These are phyloP conservation scores for Caenorhabditis inopinata DNA, from an alignment of 1,140 invertebrate genomes.

Conservation along the genomic window DNA sequence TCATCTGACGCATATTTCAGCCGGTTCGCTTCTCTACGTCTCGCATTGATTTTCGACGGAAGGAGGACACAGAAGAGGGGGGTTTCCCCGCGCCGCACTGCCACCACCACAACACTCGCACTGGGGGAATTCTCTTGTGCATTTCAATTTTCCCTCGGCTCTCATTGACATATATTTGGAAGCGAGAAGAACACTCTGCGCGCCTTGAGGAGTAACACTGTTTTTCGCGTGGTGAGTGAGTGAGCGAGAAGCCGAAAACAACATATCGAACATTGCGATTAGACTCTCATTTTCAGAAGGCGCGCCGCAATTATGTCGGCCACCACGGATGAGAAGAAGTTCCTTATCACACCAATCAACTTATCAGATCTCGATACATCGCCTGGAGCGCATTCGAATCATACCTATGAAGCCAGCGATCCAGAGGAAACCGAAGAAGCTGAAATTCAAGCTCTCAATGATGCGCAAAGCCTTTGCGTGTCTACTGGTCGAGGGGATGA, in stretches of 20 bases:
- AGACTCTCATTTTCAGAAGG: background rate
- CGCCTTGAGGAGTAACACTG: background rate
- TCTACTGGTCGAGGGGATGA: constrained; percentile 4
- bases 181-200: background rate
- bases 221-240: background rate
- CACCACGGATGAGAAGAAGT: constrained; percentile 21
- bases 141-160: background rate
- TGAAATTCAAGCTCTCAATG: background rate
- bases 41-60: background rate
- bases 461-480: constrained; percentile 5
- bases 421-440: constrained; percentile 1
- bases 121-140: background rate
- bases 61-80: background rate
- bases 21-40: background rate
- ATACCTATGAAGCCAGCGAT: constrained; percentile 7
- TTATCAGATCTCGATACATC: background rate
- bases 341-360: constrained; percentile 8
- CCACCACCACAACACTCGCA: too few species aligned
- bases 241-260: too few species aligned
- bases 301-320: background rate
- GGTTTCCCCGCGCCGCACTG: background rate
- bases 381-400: constrained; percentile 1
- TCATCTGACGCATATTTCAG: background rate
- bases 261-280: background rate
- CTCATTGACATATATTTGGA: background rate